A percentile compares a stretch with the other conserved stretches of the same genome.
Evolutionary conservation across 2,888 invertebrate genomes (phyloP).

Genomic region (Laothoe populi): DNA sequence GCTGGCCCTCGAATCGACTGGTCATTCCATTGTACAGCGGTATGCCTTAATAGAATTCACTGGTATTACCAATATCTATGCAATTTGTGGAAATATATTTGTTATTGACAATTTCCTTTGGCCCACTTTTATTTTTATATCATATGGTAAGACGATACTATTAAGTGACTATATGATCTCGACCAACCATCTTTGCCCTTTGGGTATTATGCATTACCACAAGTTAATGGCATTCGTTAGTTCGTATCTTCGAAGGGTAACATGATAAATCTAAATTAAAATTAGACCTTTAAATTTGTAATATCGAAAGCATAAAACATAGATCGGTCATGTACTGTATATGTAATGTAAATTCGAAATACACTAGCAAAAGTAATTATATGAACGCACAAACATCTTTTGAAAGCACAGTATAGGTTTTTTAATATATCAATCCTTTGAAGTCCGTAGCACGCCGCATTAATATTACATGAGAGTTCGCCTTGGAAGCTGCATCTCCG

Average conservation of each 20-base stretch:
- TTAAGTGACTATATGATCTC: too few species aligned
- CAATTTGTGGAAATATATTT: neutral
- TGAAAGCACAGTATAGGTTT: constrained; percentile 28
- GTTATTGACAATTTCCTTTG: neutral
- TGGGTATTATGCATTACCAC: too few species aligned
- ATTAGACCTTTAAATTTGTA: too few species aligned
- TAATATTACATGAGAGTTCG: constrained; percentile 41
- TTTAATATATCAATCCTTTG: constrained; percentile 43
- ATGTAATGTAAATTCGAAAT: too few species aligned
- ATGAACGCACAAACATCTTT: neutral
- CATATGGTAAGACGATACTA: too few species aligned
- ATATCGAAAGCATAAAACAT: too few species aligned
- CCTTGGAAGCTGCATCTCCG: constrained; percentile 17
- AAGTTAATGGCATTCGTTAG: too few species aligned
- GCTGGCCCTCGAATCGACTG: neutral
- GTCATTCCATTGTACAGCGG: constrained; percentile 1
- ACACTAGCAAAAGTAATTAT: neutral
- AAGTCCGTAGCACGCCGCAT: constrained; percentile 36
- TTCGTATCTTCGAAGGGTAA: too few species aligned
- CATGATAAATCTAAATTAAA: too few species aligned
- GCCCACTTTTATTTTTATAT: too few species aligned
- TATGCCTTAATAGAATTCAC: neutral
- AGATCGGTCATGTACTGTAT: too few species aligned
- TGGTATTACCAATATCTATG: neutral
- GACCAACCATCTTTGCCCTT: too few species aligned